These are phyloP conservation scores for Podarcis lilfordi DNA, from an alignment of 2,797 vertebrate genomes.

Conservation along the genomic window DNA sequence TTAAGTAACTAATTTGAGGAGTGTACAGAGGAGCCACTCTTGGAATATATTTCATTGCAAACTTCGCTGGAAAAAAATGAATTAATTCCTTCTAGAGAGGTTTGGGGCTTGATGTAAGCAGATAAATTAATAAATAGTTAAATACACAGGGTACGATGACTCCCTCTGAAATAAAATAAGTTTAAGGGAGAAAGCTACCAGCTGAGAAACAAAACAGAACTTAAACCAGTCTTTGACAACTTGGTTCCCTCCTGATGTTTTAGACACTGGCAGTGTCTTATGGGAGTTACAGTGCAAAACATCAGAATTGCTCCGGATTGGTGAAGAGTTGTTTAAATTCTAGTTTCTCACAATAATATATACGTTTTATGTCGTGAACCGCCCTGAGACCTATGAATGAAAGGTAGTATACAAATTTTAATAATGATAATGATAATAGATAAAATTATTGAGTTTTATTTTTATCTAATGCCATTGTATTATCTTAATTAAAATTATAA, in stretches of 20 bases:
- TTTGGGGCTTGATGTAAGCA: conserved; percentile 18
- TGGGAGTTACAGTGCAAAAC: too few relatives aligned
- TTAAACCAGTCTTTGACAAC: conserved; percentile 4
- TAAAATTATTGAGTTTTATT: background rate
- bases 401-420: too few relatives aligned
- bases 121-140: background rate
- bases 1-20: background rate
- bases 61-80: background rate
- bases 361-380: too few relatives aligned
- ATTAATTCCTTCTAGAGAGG: background rate
- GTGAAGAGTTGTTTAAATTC: background rate
- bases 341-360: background rate
- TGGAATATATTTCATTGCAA: background rate
- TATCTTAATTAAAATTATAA: background rate
- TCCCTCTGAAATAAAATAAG: conserved; percentile 18
- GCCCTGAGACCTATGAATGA: too few relatives aligned
- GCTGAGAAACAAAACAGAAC: conserved; percentile 57
- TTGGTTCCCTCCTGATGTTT: too few relatives aligned
- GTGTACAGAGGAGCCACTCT: background rate
- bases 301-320: too few relatives aligned
- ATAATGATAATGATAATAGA: too few relatives aligned
- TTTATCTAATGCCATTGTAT: background rate
- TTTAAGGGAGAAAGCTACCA: conserved; percentile 39
- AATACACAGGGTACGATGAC: conserved; percentile 23
- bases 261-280: too few relatives aligned